Percentiles rank a stretch among this genome's conserved stretches.
Evolutionary conservation across 2,797 vertebrate species (phyloP).

Genomic region (Enteromius paludinosus): DNA sequence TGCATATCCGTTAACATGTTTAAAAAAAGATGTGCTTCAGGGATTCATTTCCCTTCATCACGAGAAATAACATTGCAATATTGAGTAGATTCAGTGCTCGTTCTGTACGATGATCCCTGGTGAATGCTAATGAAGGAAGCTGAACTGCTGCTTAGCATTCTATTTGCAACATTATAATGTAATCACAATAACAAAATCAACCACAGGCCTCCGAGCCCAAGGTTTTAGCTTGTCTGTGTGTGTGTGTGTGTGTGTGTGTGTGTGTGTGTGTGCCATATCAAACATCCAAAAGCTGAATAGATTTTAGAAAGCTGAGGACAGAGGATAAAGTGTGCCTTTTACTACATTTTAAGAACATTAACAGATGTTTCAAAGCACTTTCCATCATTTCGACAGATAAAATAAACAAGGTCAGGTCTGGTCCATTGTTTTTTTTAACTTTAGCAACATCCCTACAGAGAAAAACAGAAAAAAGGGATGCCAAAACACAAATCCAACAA

Average conservation of each 20-base stretch:
- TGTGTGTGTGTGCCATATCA: not conserved
- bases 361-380: not conserved
- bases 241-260: not conserved
- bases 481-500: not conserved
- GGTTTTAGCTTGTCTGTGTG: not conserved
- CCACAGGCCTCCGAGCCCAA: not conserved
- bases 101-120: not conserved
- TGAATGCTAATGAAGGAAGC: conserved; percentile 17
- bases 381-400: not conserved
- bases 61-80: not conserved
- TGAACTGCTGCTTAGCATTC: not conserved
- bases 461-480: not conserved
- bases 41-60: not conserved
- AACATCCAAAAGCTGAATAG: not conserved
- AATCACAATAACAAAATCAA: not conserved
- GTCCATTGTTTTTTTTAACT: no score
- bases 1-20: not conserved
- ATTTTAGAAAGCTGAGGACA: not conserved
- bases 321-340: not conserved
- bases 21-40: not conserved
- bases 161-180: not conserved
- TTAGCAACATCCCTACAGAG: not conserved
- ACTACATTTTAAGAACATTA: not conserved
- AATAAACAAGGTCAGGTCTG: not conserved
- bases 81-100: not conserved